These are phyloP conservation scores for Furcifer pardalis DNA, from an alignment of 2,797 vertebrate species.

Conservation along the genomic window DNA sequence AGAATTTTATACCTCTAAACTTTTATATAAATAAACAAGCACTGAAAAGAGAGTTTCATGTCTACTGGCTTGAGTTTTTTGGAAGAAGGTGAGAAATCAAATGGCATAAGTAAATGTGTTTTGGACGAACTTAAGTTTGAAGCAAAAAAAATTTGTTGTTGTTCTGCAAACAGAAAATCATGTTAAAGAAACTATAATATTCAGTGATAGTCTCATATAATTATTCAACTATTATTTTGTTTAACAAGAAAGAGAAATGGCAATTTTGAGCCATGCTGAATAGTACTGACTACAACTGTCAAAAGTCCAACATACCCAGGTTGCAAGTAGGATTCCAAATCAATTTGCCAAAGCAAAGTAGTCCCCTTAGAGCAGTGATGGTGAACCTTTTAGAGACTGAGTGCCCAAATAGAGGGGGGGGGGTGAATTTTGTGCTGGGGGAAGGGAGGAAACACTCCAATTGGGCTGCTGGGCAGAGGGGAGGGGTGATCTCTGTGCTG, in stretches of 20 bases:
- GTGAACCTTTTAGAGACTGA: too few relatives aligned
- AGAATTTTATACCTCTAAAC: too few relatives aligned
- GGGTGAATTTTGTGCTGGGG: too few relatives aligned
- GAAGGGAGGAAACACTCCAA: too few relatives aligned
- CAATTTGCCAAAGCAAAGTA: neutral
- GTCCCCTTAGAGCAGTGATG: neutral
- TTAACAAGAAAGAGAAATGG: neutral
- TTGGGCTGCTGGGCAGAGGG: too few relatives aligned
- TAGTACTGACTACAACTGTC: neutral
- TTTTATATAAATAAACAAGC: neutral
- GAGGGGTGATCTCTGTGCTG: too few relatives aligned
- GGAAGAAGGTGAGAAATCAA: neutral
- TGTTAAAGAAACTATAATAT: neutral
- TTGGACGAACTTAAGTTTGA: neutral
- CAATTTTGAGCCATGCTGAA: neutral
- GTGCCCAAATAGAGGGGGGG: too few relatives aligned
- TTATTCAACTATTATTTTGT: neutral
- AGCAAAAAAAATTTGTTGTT: neutral
- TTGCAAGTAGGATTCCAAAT: neutral
- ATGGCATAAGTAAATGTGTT: neutral
- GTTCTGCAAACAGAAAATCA: neutral
- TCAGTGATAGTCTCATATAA: neutral
- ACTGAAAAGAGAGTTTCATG: neutral
- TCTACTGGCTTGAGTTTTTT: neutral
- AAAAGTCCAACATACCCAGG: neutral